phyloP scores from a whole-genome alignment of 1,140 invertebrate species.

The Calephelis nemesis region DNA sequence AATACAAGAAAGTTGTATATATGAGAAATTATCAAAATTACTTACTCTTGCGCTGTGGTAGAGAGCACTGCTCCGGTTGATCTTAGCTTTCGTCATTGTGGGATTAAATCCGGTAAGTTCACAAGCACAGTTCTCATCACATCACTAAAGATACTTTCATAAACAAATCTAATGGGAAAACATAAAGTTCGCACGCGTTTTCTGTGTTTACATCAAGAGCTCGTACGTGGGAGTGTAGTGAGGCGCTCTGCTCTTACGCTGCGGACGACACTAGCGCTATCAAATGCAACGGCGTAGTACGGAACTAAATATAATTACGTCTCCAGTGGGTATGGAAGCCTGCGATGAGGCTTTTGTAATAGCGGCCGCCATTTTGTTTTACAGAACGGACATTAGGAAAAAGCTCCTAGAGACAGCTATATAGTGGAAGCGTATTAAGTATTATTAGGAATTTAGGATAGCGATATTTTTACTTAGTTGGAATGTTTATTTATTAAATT shows the following conservation, averaged over 20 bases:
- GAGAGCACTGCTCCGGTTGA: conserved; percentile 61
- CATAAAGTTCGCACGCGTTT: conserved; percentile 40
- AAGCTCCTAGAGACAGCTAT: not conserved
- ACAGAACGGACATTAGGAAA: conserved; percentile 2
- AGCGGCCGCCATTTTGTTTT: conserved; percentile 61
- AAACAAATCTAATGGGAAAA: conserved; percentile 41
- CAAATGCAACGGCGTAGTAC: conserved; percentile 36
- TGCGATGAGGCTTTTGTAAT: conserved; percentile 43
- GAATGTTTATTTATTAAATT: no score
- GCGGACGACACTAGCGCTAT: conserved; percentile 43
- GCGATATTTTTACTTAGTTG: no score
- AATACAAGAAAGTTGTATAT: not conserved
- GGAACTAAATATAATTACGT: conserved; percentile 41
- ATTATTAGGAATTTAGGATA: no score
- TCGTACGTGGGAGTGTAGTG: conserved; percentile 32
- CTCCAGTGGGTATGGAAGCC: conserved; percentile 43
- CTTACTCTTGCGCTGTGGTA: conserved; percentile 73
- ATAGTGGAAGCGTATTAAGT: no score
- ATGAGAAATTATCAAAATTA: conserved; percentile 6
- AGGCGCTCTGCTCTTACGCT: conserved; percentile 37
- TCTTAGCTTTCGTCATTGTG: conserved; percentile 68
- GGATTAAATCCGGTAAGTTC: conserved; percentile 44
- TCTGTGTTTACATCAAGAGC: conserved; percentile 67
- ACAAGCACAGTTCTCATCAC: conserved; percentile 58
- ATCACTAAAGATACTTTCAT: conserved; percentile 51